A percentile compares a stretch with the other conserved stretches of the same genome.
Conservation (phyloP, 2,888 invertebrate genomes). For the Cephus spinipes region DNA sequence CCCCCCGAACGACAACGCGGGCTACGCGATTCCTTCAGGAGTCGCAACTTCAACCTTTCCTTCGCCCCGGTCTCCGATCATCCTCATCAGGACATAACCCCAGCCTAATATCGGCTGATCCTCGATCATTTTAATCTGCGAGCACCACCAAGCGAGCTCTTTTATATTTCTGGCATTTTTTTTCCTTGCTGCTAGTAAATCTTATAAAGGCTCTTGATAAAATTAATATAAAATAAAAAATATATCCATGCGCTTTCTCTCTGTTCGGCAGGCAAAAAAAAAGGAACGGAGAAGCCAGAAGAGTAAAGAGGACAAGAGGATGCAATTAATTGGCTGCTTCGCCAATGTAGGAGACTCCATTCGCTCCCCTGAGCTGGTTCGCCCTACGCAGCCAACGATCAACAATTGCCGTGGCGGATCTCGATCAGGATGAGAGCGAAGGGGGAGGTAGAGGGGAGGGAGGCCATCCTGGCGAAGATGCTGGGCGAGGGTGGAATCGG, state of each 20-base stretch:
- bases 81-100: neutral
- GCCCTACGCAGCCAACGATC: slow-evolving; percentile 50
- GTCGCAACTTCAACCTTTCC: slow-evolving; percentile 51
- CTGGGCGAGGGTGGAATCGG: neutral
- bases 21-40: slow-evolving; percentile 49
- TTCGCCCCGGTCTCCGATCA: neutral
- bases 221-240: neutral
- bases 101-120: neutral
- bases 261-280: neutral
- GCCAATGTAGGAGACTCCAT: neutral
- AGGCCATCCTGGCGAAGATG: neutral
- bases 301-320: neutral
- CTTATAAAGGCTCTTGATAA: neutral
- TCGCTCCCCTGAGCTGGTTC: neutral
- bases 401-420: slow-evolving; percentile 52
- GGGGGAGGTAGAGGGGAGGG: neutral
- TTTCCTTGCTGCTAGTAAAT: neutral
- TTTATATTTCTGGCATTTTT: neutral
- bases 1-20: neutral
- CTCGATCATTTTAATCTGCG: neutral
- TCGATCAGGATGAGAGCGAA: neutral
- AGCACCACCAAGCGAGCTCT: neutral
- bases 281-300: neutral
- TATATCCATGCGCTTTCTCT: neutral
- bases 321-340: neutral